A percentile compares a stretch with the other conserved stretches of the same genome.
These are phyloP conservation scores for Crocodylus rhombifer DNA, from an alignment of 2,797 vertebrate species.

Conservation along the genomic window DNA sequence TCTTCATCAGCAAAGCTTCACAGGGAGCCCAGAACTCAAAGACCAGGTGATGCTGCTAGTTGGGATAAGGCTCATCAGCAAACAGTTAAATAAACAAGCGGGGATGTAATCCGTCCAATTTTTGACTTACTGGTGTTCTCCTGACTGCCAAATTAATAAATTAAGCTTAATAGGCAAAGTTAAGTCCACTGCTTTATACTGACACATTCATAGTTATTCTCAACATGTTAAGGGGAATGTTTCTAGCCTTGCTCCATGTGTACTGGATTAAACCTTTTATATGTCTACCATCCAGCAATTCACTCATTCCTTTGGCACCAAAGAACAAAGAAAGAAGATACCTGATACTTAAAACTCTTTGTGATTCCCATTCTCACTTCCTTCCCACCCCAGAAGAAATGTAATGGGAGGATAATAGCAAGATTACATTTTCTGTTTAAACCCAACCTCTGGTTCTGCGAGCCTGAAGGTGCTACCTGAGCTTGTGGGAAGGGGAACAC, in stretches of 20 bases:
- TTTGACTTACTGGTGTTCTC: background rate
- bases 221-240: slow-evolving; percentile 12
- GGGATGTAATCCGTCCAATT: background rate
- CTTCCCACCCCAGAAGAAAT: slow-evolving; percentile 41
- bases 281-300: slow-evolving; percentile 41
- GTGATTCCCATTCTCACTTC: slow-evolving; percentile 60
- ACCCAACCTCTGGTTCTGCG: background rate
- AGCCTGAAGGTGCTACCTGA: background rate
- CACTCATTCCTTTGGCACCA: slow-evolving; percentile 62
- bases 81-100: background rate
- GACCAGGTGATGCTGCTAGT: background rate
- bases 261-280: slow-evolving; percentile 39
- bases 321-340: slow-evolving; percentile 62
- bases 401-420: background rate
- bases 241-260: slow-evolving; percentile 41
- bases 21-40: background rate
- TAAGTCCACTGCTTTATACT: background rate
- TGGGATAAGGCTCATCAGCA: background rate
- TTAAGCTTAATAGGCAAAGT: background rate
- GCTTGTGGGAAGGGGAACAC: background rate
- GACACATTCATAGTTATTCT: background rate
- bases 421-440: slow-evolving; percentile 16
- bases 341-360: slow-evolving; percentile 35
- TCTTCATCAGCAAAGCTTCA: background rate
- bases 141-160: background rate